Evolutionary conservation across 2,797 vertebrate species (phyloP), one percentile per base, ranked within the genome.

Genomic region (Spinus pinus): DNA sequence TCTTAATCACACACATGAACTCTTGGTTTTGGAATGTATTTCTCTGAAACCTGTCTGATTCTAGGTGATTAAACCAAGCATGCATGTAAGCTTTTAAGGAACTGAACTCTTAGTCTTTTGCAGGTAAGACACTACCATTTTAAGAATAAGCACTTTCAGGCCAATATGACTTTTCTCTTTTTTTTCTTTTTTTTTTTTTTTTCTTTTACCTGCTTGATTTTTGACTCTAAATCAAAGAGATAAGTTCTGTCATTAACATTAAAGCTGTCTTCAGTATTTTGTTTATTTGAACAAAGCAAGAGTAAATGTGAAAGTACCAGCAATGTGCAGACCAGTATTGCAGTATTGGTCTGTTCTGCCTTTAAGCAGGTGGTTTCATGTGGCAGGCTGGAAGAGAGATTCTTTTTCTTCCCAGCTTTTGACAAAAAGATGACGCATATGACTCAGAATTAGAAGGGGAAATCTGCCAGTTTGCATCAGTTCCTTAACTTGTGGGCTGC

Each of bases 381-480:
- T 95, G 93, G 94, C 78, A 95, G 78, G 83, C 95, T 95, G 83
- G 67, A 94, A 93, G 74, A 95, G 90, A 95, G 60, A 67, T 51
- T 94, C 83, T 96, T 81, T 95, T 96, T 94, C 90, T 96, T 95
- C 93, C 93, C 86, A 94, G 95, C 81, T 95, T 93, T 92, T 96
- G 88, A 96, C 94, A 96, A 96, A 97, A 95, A 97, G 93, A 91
- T 97, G 96, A 97, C 95, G 93, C 96, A 95, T 90, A 90, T 97
- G 94, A 93, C 90, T 97, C 96, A 96, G 94, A 97, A 95, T 96
- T 95, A 95, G 96, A 95, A 96, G 94, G 93, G 94, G 92, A 96
- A 96, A 95, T 96, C 95, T 97, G 96, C 95, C 95, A 96, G 95
- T 96, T 97, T 95, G 92, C 95, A 95, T 97, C 95, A 94, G 92